phyloP scores from a whole-genome alignment of 2,888 invertebrate species.

The Stenodera caucasica region DNA sequence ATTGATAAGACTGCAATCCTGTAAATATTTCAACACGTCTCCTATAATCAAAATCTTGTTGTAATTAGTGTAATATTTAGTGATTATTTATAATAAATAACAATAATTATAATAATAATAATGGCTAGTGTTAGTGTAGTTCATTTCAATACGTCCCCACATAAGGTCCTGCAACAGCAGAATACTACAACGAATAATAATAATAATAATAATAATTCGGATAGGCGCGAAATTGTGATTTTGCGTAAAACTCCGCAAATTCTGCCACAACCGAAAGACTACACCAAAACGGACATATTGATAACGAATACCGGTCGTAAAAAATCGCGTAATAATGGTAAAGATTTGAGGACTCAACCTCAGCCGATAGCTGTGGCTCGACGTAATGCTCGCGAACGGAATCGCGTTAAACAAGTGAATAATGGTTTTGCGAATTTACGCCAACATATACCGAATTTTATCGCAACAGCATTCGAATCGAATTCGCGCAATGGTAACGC shows the following conservation, averaged over 20 bases:
- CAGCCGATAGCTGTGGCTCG: constrained; percentile 82
- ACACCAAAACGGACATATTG: constrained; percentile 43
- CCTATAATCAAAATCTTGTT: constrained; percentile 17
- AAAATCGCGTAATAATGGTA: constrained; percentile 48
- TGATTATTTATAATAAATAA: too few species aligned
- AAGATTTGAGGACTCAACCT: constrained; percentile 54
- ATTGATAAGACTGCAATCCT: constrained; percentile 15
- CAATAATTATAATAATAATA: neutral
- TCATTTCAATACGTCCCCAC: constrained; percentile 62
- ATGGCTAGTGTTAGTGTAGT: constrained; percentile 60
- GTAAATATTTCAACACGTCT: too few species aligned
- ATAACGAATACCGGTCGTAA: constrained; percentile 50
- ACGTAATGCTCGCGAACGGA: constrained; percentile 89
- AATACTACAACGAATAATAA: constrained; percentile 63
- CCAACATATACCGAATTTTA: constrained; percentile 83
- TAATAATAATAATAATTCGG: constrained; percentile 45
- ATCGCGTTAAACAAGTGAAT: constrained; percentile 90
- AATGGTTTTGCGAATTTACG: constrained; percentile 87
- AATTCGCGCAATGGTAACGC: too few species aligned
- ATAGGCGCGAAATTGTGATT: constrained; percentile 59
- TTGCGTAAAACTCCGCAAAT: constrained; percentile 60
- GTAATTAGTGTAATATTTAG: constrained; percentile 16
- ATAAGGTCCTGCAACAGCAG: constrained; percentile 66
- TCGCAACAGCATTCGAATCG: constrained; percentile 68
- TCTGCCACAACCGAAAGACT: constrained; percentile 49